Percentiles rank a stretch among this genome's conserved stretches.
Conservation (phyloP, 2,797 vertebrate species). For the Chromobotia macracanthus region DNA sequence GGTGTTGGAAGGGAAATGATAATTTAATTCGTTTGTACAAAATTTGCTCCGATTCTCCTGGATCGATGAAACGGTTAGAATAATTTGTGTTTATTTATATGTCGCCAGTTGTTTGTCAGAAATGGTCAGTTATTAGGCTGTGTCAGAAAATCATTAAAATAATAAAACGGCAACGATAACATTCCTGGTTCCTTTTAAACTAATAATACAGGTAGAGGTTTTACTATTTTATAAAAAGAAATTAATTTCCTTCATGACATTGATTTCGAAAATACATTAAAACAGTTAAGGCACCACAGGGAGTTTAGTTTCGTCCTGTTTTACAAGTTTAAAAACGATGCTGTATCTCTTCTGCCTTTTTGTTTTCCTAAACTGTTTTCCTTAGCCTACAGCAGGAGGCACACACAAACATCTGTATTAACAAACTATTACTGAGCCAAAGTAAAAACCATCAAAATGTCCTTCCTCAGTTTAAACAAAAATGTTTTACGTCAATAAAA, state of each 20-base stretch:
- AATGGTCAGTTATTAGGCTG: not conserved
- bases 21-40: conserved; percentile 10
- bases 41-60: not conserved
- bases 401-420: not conserved
- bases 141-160: not conserved
- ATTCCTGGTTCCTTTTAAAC: too few relatives aligned
- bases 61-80: not conserved
- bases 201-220: too few relatives aligned
- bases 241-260: too few relatives aligned
- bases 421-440: not conserved
- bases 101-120: not conserved
- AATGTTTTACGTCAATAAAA: not conserved
- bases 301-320: too few relatives aligned
- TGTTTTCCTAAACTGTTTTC: not conserved
- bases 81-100: not conserved
- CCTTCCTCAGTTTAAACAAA: not conserved
- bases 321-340: too few relatives aligned
- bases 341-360: too few relatives aligned
- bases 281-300: too few relatives aligned
- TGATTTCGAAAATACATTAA: too few relatives aligned
- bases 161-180: not conserved
- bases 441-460: too few relatives aligned
- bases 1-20: not conserved
- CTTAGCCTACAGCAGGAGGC: not conserved
- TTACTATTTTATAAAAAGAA: too few relatives aligned